phyloP scores from a whole-genome alignment of 2,113 vertebrate species.

The Ceuthmochares aereus region DNA sequence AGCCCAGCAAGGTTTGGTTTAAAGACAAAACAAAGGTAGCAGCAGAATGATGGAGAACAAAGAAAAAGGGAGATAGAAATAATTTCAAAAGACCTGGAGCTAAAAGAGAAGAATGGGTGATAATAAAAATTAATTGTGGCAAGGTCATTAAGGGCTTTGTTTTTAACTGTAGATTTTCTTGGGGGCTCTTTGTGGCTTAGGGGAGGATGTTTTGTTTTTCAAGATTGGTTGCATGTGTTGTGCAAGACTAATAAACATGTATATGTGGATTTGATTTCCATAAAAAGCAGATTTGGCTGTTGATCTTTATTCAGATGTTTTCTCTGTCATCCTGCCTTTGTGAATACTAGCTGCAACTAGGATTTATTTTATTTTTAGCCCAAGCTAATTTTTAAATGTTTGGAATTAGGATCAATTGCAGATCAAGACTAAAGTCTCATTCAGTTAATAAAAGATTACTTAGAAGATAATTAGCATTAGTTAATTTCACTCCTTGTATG shows the following conservation, averaged over 20 bases:
- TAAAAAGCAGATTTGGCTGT: not conserved
- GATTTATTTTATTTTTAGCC: not conserved
- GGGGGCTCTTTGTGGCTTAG: rapidly evolving
- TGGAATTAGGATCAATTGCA: not conserved
- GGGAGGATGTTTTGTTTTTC: not conserved
- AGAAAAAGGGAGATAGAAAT: not conserved
- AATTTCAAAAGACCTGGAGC: not conserved
- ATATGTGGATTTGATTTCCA: not conserved
- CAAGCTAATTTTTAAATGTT: not conserved
- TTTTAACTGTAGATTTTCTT: not conserved
- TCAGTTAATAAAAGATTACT: not conserved
- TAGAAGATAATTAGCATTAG: not conserved
- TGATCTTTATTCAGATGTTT: not conserved
- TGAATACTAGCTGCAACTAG: not conserved
- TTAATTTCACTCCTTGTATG: not conserved
- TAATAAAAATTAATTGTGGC: not conserved
- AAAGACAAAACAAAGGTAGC: rapidly evolving
- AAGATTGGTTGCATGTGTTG: not conserved
- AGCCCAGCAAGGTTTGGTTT: no score
- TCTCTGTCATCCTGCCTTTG: not conserved
- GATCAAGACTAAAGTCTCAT: not conserved
- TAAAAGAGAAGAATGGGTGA: not conserved
- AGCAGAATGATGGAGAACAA: no score
- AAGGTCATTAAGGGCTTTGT: not conserved
- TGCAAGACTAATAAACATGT: not conserved